Conservation (phyloP, 2,113 vertebrate genomes). For the Grallaria varia region DNA sequence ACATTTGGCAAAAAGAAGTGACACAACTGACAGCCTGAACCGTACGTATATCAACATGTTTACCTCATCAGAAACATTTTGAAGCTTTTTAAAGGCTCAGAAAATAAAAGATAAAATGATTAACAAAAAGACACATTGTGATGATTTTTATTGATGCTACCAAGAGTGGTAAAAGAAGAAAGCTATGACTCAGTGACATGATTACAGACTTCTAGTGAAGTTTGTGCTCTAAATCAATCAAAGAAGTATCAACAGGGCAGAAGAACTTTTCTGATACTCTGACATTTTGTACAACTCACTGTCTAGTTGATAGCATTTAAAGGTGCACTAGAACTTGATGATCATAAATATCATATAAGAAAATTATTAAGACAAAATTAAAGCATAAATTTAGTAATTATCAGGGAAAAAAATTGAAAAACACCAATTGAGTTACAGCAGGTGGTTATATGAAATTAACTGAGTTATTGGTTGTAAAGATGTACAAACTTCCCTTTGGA, state of each 20-base stretch:
- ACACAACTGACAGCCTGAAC: background rate
- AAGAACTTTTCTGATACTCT: background rate
- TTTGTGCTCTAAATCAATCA: background rate
- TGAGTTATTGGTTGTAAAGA: background rate
- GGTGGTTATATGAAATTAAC: background rate
- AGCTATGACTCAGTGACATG: background rate
- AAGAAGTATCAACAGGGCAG: background rate
- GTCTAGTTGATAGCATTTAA: background rate
- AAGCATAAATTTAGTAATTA: background rate
- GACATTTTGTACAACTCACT: background rate
- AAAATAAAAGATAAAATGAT: background rate
- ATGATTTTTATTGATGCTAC: background rate
- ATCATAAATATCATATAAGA: background rate
- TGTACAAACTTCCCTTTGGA: background rate
- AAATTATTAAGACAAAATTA: background rate
- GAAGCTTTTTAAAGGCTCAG: background rate
- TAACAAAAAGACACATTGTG: background rate
- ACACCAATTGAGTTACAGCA: background rate
- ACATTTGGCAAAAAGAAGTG: background rate
- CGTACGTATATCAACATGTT: background rate
- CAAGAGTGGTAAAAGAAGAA: background rate
- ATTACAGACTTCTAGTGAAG: background rate
- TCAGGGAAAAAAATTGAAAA: background rate
- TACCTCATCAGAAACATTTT: conserved; percentile 22
- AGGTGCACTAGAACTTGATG: background rate